A percentile compares a stretch with the other conserved stretches of the same genome.
Conservation (phyloP, 2,797 vertebrate species). For the Xenentodon cancila region DNA sequence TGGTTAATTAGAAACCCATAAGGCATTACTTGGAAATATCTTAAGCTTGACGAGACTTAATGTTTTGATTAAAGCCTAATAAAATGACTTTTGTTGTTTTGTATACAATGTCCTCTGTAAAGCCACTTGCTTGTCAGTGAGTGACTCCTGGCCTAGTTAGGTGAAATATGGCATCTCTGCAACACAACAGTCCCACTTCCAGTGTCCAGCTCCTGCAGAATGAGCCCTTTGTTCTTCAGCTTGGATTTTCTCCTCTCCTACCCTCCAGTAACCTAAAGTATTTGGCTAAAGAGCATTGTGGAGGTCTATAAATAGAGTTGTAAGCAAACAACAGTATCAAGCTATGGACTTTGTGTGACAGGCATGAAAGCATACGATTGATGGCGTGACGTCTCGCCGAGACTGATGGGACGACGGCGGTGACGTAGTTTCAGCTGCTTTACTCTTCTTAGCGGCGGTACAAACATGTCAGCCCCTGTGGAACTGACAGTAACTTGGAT, state of each 20-base stretch:
- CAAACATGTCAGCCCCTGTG: conserved; percentile 58
- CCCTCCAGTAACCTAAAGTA: conserved; percentile 67
- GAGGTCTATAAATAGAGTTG: conserved; percentile 72
- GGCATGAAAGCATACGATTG: conserved; percentile 39
- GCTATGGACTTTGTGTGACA: conserved; percentile 52
- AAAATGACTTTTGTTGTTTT: not conserved
- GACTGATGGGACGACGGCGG: conserved; percentile 29
- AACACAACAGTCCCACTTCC: conserved; percentile 57
- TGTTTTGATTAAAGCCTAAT: too few relatives aligned
- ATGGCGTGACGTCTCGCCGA: conserved; percentile 49
- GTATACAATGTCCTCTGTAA: conserved; percentile 16
- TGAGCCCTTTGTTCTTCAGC: conserved; percentile 68
- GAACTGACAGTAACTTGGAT: conserved; percentile 72
- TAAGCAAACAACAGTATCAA: conserved; percentile 73
- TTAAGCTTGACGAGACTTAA: not conserved
- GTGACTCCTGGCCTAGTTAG: conserved; percentile 33
- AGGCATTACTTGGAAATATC: too few relatives aligned
- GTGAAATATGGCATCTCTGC: conserved; percentile 49
- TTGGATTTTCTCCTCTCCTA: conserved; percentile 62
- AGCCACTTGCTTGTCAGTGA: conserved; percentile 29
- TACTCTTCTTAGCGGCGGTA: conserved; percentile 50
- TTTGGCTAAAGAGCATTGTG: conserved; percentile 65
- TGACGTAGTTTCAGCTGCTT: conserved; percentile 59
- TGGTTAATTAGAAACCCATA: too few relatives aligned
- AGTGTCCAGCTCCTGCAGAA: conserved; percentile 66